These are phyloP conservation scores for Marisa cornuarietis DNA, from an alignment of 1,140 invertebrate species.

Conservation along the genomic window DNA sequence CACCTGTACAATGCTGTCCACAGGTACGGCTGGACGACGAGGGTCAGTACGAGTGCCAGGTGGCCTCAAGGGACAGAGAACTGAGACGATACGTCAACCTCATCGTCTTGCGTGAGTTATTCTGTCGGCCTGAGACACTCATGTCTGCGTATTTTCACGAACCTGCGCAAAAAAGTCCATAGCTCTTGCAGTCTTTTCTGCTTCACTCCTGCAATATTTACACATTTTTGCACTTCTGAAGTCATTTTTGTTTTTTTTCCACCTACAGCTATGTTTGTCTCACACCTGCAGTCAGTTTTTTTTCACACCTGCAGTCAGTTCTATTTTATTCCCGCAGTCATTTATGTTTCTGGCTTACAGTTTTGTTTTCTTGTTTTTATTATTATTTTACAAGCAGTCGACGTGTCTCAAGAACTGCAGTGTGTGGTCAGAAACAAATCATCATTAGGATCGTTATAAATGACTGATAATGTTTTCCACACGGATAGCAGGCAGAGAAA, in stretches of 20 bases:
- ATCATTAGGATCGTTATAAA: too few species aligned
- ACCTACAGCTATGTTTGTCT: too few species aligned
- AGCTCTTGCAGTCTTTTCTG: background rate
- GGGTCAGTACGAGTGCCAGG: constrained; percentile 51
- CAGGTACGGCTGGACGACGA: constrained; percentile 37
- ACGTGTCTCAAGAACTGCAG: too few species aligned
- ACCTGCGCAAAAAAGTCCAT: background rate
- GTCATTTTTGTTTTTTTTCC: background rate
- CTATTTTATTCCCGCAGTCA: too few species aligned
- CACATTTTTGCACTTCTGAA: too few species aligned
- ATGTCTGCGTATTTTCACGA: background rate
- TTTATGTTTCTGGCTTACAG: too few species aligned
- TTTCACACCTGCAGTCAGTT: background rate
- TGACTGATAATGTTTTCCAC: too few species aligned
- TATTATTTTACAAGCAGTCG: too few species aligned
- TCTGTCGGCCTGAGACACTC: background rate
- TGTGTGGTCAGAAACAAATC: too few species aligned
- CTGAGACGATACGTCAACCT: constrained; percentile 40
- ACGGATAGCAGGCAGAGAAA: too few species aligned
- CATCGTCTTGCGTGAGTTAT: constrained; percentile 43
- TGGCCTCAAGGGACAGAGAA: constrained; percentile 40
- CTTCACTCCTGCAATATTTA: too few species aligned
- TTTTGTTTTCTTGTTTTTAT: too few species aligned
- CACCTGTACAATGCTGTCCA: background rate
- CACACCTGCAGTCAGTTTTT: background rate